These are phyloP conservation scores for Sparidentex hasta DNA, from an alignment of 2,797 vertebrate genomes.

Conservation along the genomic window DNA sequence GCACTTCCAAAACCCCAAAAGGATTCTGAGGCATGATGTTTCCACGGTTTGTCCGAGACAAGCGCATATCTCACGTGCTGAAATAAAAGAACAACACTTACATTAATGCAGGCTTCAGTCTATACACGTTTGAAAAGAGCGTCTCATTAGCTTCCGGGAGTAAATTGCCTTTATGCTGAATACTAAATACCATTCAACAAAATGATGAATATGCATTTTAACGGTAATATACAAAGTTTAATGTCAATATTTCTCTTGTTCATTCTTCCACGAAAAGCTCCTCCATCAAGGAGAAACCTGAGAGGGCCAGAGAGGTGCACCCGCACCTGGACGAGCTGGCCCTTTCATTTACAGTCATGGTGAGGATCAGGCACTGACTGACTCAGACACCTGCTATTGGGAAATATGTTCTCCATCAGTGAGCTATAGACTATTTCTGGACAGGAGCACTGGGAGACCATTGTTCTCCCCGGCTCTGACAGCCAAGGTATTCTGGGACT, in stretches of 20 bases:
- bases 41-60: background rate
- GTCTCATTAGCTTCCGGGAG: constrained; percentile 10
- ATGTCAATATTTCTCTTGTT: constrained; percentile 72
- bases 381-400: constrained; percentile 89
- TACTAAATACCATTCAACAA: constrained; percentile 2
- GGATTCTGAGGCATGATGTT: constrained; percentile 14
- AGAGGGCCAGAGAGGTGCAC: constrained; percentile 76
- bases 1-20: constrained; percentile 23
- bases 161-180: constrained; percentile 1
- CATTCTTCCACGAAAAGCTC: constrained; percentile 70
- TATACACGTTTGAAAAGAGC: background rate
- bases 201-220: constrained; percentile 36
- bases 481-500: constrained; percentile 88
- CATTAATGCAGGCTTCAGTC: constrained; percentile 16
- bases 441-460: constrained; percentile 86
- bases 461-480: constrained; percentile 84
- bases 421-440: constrained; percentile 84
- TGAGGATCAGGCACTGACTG: constrained; percentile 86
- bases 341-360: constrained; percentile 85
- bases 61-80: background rate
- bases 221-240: constrained; percentile 43
- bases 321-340: constrained; percentile 84
- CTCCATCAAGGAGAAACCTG: constrained; percentile 82
- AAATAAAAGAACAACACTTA: constrained; percentile 1
- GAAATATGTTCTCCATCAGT: constrained; percentile 89